Evolutionary conservation across 2,888 invertebrate species (phyloP), one percentile per base, ranked within the genome.

Genomic region (Acrobasis suavella): DNA sequence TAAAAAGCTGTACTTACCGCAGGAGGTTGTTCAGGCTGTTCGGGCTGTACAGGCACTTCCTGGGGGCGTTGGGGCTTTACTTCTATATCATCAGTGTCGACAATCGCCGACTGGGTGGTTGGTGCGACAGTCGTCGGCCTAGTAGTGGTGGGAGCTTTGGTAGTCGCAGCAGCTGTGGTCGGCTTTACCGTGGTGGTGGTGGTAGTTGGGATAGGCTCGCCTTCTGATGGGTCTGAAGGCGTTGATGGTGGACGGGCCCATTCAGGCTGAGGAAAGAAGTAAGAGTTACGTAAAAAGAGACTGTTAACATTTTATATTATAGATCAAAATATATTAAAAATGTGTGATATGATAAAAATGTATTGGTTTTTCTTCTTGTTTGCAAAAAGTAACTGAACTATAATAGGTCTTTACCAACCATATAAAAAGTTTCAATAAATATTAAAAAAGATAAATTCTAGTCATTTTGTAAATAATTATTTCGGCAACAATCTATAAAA

Each of bases 231-330:
- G 75, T 93, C 93, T 10, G 89, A 75, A 16, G 94, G 91, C 5
- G 96, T 96, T 66, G 96, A 95, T 64, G 96, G 96, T 15, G 96
- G 96, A 66, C 94, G 93, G 54, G 96, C 96, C 96, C 96, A 97
- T 79, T 96, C 96, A 72, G 96, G 96, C 96, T 96, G 76, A 50
- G 86, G 77, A 75, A 74, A 66, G 68, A 77, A 79, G 75, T 70
- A 72, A 70, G 9, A 50, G 0, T 37, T 50, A 39, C 3, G 38
- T 16, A n/a, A 55, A 16, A 15, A 55, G 6, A 12, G 14, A 0
- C 1, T 14, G 50, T 10, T 32, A 7, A 32, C 32, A 32, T n/a
- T n/a, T n/a, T n/a, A n/a, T 32, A 32, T 32, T 32, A 32, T 7
- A 32, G 32, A 32, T 6, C 2, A 32, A 32, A 32, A 32, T 22